These are phyloP conservation scores for Amphiprion ocellaris DNA, from an alignment of 2,113 vertebrate genomes.

Conservation along the genomic window DNA sequence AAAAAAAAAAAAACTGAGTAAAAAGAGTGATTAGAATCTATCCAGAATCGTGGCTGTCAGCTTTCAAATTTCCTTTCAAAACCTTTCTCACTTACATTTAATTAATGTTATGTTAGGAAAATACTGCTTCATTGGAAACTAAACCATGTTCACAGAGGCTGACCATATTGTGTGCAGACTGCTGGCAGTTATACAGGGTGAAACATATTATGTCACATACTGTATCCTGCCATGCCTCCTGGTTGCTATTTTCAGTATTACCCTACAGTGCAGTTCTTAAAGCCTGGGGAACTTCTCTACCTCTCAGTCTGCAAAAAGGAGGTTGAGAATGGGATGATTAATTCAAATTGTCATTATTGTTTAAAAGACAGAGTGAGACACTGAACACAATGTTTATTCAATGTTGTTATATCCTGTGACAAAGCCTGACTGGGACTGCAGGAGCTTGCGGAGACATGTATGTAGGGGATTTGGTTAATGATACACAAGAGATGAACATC, in stretches of 20 bases:
- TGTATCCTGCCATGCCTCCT: conserved; percentile 22
- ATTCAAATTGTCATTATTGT: background rate
- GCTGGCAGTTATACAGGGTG: conserved; percentile 18
- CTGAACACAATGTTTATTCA: background rate
- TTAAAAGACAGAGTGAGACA: background rate
- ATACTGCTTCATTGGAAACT: background rate
- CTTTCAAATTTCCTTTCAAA: too few species aligned
- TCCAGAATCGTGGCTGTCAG: too few species aligned
- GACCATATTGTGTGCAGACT: background rate
- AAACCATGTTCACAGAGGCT: background rate
- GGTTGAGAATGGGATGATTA: background rate
- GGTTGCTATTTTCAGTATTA: conserved; percentile 40
- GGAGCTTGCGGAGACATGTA: background rate
- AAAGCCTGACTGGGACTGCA: background rate
- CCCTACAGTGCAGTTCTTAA: conserved; percentile 32
- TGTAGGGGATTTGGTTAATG: conserved; percentile 8
- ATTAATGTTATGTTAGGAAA: too few species aligned
- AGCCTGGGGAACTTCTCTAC: conserved; percentile 3
- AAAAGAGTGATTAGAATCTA: too few species aligned
- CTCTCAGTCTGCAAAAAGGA: conserved; percentile 15
- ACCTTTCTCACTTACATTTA: too few species aligned
- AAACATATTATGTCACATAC: conserved; percentile 27
- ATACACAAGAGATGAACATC: conserved; percentile 1
- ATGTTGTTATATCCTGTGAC: background rate
- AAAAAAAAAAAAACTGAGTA: too few species aligned